Base-by-base conservation (phyloP, 2,113 vertebrate genomes). In the Burhinus oedicnemus region DNA sequence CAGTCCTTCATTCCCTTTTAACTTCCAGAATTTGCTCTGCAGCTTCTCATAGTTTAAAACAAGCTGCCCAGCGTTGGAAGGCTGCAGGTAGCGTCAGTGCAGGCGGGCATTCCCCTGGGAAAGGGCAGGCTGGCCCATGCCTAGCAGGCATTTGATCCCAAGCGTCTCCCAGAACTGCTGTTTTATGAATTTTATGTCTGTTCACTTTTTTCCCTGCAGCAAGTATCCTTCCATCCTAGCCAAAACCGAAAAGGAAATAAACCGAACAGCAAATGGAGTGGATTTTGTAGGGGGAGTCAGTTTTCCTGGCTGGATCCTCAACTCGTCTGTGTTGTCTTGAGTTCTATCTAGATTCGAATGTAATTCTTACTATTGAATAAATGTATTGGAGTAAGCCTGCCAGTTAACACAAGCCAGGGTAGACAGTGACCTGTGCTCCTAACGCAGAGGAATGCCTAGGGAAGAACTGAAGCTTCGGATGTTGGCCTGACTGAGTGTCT, bases 141-240 rank as follows among this genome's bases (percentile, higher is more conserved):
- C 47, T 21, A 22, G 22, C 57, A 6, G 68, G 29, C 8, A 1
- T 25, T 51, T n/a, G 72, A 42, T 64, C 61, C 80, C 27, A 0
- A 2, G 21, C 3, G 5, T 15, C 77, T 25, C 16, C 9, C 40
- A 57, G 52, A 47, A 0, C 25, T 12, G 51, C 69, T 79, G 17
- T 0, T 6, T 12, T 4, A 5, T 5, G 42, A 16, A 20, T 70
- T 82, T n/a, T 2, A 1, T 12, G 49, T 27, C 30, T 3, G 0
- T 47, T 32, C 25, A 0, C 8, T n/a, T 64, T 26, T 15, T 36
- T 15, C 29, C 38, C 42, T 52, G 76, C 20, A 27, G 19, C 32
- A 12, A 75, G 27, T 10, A 13, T 42, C 71, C 6, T 52, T 25
- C 68, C 38, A 2, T 32, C 26, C 45, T 3, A 19, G 29, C 6